phyloP scores from a whole-genome alignment of 2,113 vertebrate genomes.

The Gallinago jamesoni region DNA sequence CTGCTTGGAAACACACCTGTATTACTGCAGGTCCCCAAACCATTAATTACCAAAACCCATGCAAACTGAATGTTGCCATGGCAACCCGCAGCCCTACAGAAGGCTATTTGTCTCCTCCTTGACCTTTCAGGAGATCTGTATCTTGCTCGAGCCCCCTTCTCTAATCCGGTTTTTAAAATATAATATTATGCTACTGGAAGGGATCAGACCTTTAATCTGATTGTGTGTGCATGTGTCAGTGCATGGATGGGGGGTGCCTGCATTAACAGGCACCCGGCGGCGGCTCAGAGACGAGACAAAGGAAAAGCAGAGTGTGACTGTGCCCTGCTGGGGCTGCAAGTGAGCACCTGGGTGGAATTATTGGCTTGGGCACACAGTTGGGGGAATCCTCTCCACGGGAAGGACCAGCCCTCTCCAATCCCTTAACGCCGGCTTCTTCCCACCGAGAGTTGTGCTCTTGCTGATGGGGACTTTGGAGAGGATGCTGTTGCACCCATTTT shows the following conservation, averaged over 20 bases:
- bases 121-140: slow-evolving; percentile 54
- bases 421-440: not conserved
- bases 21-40: not conserved
- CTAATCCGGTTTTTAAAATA: slow-evolving; percentile 79
- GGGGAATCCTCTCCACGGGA: not conserved
- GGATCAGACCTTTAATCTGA: slow-evolving; percentile 86
- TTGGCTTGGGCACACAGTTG: not conserved
- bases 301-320: not conserved
- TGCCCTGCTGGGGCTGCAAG: not conserved
- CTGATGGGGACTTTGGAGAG: not conserved
- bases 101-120: slow-evolving; percentile 59
- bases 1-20: not conserved
- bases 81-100: not conserved
- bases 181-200: slow-evolving; percentile 81
- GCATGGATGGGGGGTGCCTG: not conserved
- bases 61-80: not conserved
- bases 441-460: not conserved
- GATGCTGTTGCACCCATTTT: not conserved
- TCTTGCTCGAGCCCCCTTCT: slow-evolving; percentile 59
- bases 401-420: not conserved
- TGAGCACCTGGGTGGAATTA: not conserved
- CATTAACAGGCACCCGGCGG: not conserved
- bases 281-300: not conserved
- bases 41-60: not conserved
- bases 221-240: slow-evolving; percentile 60